Evolutionary conservation across 35 echinoderm and acorn worm species (phyloP).

Genomic region (Patiria miniata): DNA sequence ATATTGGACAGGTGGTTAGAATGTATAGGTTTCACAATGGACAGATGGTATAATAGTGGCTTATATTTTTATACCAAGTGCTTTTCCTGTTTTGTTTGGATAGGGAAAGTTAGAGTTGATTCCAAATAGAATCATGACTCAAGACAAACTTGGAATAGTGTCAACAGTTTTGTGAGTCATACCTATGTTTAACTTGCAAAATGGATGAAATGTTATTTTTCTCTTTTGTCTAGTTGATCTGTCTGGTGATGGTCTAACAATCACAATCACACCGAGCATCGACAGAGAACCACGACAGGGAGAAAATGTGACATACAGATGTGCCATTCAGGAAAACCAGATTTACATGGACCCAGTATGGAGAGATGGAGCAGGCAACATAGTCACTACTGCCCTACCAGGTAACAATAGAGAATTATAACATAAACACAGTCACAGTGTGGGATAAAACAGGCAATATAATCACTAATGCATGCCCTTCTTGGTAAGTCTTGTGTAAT

Average conservation of each 20-base stretch:
- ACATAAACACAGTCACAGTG: background rate
- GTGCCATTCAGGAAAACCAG: slow-evolving; percentile 51
- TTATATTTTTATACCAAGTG: no score
- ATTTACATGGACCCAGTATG: slow-evolving; percentile 71
- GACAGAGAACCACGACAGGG: slow-evolving; percentile 46
- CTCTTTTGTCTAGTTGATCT: slow-evolving; percentile 53
- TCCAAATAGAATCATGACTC: no score
- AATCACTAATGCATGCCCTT: no score
- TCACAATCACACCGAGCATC: slow-evolving; percentile 65
- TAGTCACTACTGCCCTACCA: slow-evolving; percentile 22
- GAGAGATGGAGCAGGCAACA: slow-evolving; percentile 48
- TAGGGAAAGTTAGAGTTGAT: no score
- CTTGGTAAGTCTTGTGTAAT: no score
- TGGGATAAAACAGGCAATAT: background rate
- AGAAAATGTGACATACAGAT: slow-evolving; percentile 63
- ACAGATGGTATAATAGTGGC: no score
- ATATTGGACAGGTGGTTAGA: no score
- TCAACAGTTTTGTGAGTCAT: no score
- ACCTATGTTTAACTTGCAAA: no score
- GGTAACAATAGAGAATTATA: background rate
- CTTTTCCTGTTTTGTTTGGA: no score
- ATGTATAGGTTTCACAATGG: no score
- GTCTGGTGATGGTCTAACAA: slow-evolving; percentile 36
- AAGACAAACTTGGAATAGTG: no score
- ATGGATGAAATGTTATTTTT: background rate